Conservation (phyloP, 2,797 vertebrate genomes). For the Pithecia hirsuta region DNA sequence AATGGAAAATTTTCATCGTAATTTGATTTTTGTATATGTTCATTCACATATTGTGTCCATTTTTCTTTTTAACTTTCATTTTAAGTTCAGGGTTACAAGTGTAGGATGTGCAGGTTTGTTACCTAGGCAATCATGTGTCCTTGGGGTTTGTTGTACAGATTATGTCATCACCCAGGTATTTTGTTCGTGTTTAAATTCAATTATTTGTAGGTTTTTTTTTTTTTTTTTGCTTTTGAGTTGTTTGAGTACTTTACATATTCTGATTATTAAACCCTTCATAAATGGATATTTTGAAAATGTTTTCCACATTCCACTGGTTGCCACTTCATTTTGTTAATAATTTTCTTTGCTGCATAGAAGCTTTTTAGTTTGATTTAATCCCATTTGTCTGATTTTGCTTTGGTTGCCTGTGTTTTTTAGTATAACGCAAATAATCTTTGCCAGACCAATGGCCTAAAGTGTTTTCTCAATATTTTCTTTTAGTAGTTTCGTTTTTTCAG, state of each 20-base stretch:
- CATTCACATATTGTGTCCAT: not conserved
- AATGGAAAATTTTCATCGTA: not conserved
- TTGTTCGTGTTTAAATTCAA: not conserved
- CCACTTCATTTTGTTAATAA: no score
- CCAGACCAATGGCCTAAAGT: not conserved
- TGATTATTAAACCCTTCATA: not conserved
- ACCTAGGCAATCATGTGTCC: not conserved
- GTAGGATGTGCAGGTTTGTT: not conserved
- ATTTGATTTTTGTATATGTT: no score
- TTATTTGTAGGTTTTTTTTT: not conserved
- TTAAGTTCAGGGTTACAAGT: not conserved
- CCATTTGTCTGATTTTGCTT: not conserved
- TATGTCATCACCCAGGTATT: not conserved
- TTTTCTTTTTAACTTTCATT: not conserved
- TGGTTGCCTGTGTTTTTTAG: not conserved
- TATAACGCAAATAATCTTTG: not conserved
- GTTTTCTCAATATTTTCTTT: not conserved
- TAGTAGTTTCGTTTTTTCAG: not conserved
- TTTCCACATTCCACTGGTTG: not conserved
- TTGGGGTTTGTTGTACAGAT: not conserved
- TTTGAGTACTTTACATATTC: not conserved
- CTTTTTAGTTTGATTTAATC: not conserved
- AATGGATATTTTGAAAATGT: not conserved
- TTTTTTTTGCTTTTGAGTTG: not conserved
- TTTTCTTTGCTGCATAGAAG: not conserved